These are phyloP conservation scores for Globodera ellingtonae DNA, from an alignment of 1,140 invertebrate species.

Conservation along the genomic window DNA sequence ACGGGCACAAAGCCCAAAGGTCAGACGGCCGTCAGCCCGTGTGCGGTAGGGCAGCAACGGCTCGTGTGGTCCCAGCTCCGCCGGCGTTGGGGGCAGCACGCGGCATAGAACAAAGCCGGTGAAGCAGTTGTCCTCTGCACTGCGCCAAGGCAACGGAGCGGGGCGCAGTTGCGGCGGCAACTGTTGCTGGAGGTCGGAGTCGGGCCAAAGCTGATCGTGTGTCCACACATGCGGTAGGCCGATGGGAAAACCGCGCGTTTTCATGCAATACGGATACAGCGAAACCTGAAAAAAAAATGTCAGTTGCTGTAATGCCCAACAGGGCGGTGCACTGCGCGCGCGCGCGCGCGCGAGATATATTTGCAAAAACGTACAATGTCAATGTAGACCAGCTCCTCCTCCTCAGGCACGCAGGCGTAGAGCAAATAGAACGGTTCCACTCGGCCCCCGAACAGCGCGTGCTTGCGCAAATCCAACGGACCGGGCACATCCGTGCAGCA, in stretches of 20 bases:
- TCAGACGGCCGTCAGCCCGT: conserved; percentile 9
- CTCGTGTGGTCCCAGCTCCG: background rate
- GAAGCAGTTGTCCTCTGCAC: conserved; percentile 3
- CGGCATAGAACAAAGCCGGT: conserved; percentile 2
- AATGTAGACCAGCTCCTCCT: conserved; percentile 19
- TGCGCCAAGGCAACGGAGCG: background rate
- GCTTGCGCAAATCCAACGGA: conserved; percentile 19
- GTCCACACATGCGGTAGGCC: conserved; percentile 2
- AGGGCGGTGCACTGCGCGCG: no score
- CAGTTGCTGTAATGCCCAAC: no score
- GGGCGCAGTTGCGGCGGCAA: background rate
- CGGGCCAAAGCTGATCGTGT: background rate
- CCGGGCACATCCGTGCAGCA: background rate
- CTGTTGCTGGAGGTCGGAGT: no score
- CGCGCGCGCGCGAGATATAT: no score
- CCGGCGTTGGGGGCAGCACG: background rate
- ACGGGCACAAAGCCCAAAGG: conserved; percentile 16
- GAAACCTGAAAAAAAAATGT: no score
- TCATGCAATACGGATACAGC: conserved; percentile 24
- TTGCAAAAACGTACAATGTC: conserved; percentile 29
- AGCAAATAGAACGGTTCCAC: conserved; percentile 29
- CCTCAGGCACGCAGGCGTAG: conserved; percentile 1
- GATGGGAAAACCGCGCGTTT: background rate
- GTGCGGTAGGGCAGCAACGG: conserved; percentile 1
- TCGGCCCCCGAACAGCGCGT: conserved; percentile 15